phyloP scores from a whole-genome alignment of 2,797 vertebrate genomes.

The Coilia nasus region DNA sequence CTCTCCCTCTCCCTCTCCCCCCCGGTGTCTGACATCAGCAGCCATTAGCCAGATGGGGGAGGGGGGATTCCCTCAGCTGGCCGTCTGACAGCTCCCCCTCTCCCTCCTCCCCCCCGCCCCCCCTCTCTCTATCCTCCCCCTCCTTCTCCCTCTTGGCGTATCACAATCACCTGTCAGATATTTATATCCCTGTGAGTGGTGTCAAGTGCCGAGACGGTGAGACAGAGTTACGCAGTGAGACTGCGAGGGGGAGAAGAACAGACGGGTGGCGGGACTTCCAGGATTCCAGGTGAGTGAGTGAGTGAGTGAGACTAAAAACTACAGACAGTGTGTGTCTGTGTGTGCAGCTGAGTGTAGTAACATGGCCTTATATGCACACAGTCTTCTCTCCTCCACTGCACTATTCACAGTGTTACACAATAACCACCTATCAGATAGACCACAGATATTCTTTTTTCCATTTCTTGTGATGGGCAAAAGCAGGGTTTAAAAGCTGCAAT shows the following conservation, averaged over 20 bases:
- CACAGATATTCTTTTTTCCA: too few relatives aligned
- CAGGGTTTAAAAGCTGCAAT: too few relatives aligned
- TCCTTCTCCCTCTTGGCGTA: constrained; percentile 35
- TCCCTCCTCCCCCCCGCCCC: background rate
- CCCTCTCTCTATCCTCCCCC: background rate
- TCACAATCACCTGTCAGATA: constrained; percentile 78
- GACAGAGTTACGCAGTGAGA: constrained; percentile 61
- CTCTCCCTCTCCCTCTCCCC: constrained; percentile 31
- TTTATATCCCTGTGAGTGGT: constrained; percentile 74
- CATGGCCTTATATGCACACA: background rate
- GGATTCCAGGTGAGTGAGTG: background rate
- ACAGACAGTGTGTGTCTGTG: background rate
- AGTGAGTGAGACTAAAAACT: background rate
- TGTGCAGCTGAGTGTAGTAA: background rate
- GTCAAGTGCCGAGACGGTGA: constrained; percentile 35
- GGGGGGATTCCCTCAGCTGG: constrained; percentile 48
- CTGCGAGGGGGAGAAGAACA: background rate
- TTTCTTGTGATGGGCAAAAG: too few relatives aligned
- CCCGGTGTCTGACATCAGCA: constrained; percentile 75
- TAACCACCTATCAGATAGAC: too few relatives aligned
- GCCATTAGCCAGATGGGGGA: constrained; percentile 34
- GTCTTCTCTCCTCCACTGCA: background rate
- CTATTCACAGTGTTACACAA: too few relatives aligned
- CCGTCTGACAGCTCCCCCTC: constrained; percentile 43
- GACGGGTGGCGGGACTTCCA: background rate